phyloP scores from a whole-genome alignment of 2,888 invertebrate genomes.

The Lordiphosa andalusiaca region DNA sequence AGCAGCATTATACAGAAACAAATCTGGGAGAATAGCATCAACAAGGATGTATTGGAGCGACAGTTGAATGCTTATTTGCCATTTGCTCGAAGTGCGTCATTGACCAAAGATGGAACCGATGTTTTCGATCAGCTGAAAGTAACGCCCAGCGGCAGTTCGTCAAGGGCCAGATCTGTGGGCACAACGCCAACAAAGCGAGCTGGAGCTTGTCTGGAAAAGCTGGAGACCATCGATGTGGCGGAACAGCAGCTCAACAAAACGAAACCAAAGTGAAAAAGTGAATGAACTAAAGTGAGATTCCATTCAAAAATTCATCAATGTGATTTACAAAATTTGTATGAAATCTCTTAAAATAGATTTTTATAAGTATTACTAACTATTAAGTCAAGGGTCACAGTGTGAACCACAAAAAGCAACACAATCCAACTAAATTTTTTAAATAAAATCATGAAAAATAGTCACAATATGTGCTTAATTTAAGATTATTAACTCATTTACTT shows the following conservation, averaged over 20 bases:
- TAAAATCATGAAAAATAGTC: not conserved
- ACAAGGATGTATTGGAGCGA: constrained; percentile 81
- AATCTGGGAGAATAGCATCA: constrained; percentile 79
- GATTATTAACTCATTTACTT: too few species aligned
- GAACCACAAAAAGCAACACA: not conserved
- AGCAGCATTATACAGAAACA: constrained; percentile 78
- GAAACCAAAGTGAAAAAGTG: not conserved
- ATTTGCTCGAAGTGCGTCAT: constrained; percentile 63
- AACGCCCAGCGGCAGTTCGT: not conserved
- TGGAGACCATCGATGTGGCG: constrained; percentile 54
- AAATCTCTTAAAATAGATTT: constrained; percentile 6
- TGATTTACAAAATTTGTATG: constrained; percentile 16
- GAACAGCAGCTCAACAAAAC: constrained; percentile 20
- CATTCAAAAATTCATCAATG: not conserved
- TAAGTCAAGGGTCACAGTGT: constrained; percentile 13
- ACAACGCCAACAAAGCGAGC: constrained; percentile 55
- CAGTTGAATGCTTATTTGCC: constrained; percentile 89
- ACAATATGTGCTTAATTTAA: too few species aligned
- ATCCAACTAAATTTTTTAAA: not conserved
- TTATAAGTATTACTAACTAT: constrained; percentile 30
- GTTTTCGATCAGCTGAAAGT: constrained; percentile 31
- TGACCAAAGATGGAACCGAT: constrained; percentile 39
- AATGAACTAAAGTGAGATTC: not conserved
- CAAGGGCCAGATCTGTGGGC: constrained; percentile 41
- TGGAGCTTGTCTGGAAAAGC: constrained; percentile 38